A percentile compares a stretch with the other conserved stretches of the same genome.
These are phyloP conservation scores for Sinosuthora webbiana DNA, from an alignment of 2,113 vertebrate species.

Conservation along the genomic window DNA sequence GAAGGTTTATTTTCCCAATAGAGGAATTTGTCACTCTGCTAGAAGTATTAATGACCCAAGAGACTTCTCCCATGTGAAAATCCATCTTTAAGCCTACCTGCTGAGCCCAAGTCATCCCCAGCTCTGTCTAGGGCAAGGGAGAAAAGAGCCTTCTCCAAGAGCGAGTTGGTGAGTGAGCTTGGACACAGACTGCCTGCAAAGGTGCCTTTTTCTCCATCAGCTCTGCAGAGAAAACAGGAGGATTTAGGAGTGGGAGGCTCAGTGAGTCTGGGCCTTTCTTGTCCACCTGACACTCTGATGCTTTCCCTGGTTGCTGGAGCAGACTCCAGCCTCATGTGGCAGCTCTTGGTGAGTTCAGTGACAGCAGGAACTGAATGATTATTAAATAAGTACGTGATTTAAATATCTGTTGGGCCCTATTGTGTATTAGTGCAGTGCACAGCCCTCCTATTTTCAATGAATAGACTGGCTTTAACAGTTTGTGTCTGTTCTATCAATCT, in stretches of 20 bases:
- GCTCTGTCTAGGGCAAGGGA: not conserved
- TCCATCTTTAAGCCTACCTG: not conserved
- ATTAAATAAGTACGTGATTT: not conserved
- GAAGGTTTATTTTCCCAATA: not conserved
- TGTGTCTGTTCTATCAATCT: not conserved
- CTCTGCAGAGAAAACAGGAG: not conserved
- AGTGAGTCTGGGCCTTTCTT: not conserved
- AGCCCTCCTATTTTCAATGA: not conserved
- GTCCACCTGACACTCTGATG: not conserved
- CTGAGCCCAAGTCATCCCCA: not conserved
- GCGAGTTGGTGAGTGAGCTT: not conserved
- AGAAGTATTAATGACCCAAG: not conserved
- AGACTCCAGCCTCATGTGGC: not conserved
- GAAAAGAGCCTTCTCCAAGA: not conserved
- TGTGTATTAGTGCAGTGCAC: not conserved
- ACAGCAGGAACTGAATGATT: not conserved
- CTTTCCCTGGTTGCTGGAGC: not conserved
- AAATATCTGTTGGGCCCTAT: not conserved
- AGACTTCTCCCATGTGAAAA: not conserved
- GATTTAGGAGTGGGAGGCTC: not conserved
- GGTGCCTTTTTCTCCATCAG: not conserved
- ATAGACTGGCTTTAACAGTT: not conserved
- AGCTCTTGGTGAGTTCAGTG: not conserved
- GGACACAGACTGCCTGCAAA: not conserved
- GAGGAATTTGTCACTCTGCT: not conserved